These are phyloP conservation scores for Drosophila diplacantha DNA, from an alignment of 2,888 invertebrate species.

Conservation along the genomic window DNA sequence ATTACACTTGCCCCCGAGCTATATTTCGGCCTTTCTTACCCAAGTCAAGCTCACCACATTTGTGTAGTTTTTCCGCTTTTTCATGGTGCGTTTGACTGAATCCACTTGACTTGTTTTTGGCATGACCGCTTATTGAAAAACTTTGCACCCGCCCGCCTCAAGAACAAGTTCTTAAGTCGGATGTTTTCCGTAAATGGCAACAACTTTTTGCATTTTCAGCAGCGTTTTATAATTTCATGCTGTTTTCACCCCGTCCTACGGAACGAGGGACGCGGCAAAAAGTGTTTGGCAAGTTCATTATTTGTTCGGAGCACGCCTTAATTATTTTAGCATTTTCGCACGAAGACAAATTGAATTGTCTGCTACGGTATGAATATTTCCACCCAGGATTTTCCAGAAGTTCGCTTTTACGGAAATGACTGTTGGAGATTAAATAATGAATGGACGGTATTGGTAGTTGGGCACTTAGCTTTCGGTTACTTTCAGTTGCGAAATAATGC, in stretches of 20 bases:
- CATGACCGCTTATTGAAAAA: conserved; percentile 47
- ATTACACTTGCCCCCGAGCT: conserved; percentile 1
- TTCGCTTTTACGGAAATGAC: conserved; percentile 1
- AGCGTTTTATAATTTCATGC: conserved; percentile 39
- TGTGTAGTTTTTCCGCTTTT: conserved; percentile 17
- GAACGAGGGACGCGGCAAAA: background rate
- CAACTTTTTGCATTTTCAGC: conserved; percentile 39
- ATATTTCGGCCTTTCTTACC: background rate
- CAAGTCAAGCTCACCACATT: conserved; percentile 3
- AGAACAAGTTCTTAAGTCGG: conserved; percentile 26
- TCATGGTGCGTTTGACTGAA: conserved; percentile 24
- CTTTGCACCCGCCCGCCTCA: conserved; percentile 24
- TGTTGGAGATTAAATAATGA: conserved; percentile 13
- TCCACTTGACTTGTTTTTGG: conserved; percentile 37
- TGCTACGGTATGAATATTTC: conserved; percentile 9
- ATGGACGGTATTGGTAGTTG: conserved; percentile 6
- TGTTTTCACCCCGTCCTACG: conserved; percentile 12
- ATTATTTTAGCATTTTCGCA: conserved; percentile 38
- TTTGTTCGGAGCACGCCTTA: conserved; percentile 26
- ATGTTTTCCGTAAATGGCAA: conserved; percentile 42
- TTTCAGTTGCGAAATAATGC: background rate
- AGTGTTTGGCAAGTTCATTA: conserved; percentile 37
- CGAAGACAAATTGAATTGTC: conserved; percentile 35
- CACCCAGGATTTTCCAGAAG: conserved; percentile 4
- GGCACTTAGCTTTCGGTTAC: background rate